Evolutionary conservation across 2,113 vertebrate genomes (phyloP).

Genomic region (Nesoenas mayeri): DNA sequence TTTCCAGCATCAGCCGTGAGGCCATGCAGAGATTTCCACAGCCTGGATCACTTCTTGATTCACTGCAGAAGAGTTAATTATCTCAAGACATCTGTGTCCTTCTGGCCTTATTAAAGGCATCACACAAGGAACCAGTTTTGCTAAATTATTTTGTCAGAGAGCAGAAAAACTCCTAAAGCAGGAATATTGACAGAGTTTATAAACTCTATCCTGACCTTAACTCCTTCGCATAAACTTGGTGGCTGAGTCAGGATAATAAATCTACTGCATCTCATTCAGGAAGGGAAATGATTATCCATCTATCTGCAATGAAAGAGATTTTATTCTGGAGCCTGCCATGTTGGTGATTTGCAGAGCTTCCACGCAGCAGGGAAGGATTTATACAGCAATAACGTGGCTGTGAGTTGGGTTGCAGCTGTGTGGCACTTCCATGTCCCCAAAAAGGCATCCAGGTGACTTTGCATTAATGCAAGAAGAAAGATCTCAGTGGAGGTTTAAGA

Average conservation of each 20-base stretch:
- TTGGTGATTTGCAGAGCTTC: neutral
- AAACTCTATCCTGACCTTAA: conserved; percentile 29
- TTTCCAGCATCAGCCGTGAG: neutral
- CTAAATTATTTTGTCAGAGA: neutral
- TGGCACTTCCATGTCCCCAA: accelerated
- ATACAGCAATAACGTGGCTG: accelerated
- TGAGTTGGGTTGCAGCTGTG: accelerated
- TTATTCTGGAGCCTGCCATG: neutral
- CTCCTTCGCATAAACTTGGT: neutral
- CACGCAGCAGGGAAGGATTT: neutral
- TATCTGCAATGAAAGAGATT: neutral
- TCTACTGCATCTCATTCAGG: conserved; percentile 7
- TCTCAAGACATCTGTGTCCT: neutral
- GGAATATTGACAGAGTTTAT: neutral
- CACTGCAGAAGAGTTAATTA: neutral
- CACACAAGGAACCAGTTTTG: neutral
- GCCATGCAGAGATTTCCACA: accelerated
- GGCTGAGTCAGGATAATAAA: conserved; percentile 60
- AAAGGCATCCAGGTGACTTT: neutral
- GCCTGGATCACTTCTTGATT: neutral
- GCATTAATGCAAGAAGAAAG: neutral
- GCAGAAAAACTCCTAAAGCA: neutral
- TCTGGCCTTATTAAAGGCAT: conserved; percentile 5
- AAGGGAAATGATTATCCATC: conserved; percentile 30
- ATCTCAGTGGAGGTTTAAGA: neutral